phyloP scores from a whole-genome alignment of 2,797 vertebrate genomes.

The Vespertilio murinus region DNA sequence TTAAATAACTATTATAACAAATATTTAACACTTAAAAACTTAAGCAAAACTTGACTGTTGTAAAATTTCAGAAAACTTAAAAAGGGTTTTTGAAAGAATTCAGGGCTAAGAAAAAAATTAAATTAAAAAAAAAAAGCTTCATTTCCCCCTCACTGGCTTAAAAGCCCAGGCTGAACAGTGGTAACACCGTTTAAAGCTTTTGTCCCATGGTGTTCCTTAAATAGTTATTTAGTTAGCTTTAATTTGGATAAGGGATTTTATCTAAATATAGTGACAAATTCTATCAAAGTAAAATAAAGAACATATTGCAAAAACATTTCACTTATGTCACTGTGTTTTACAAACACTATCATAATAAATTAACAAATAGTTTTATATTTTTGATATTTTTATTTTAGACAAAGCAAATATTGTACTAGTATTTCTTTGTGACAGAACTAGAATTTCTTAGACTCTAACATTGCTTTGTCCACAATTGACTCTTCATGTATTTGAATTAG shows the following conservation, averaged over 20 bases:
- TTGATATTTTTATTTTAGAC: conserved; percentile 3
- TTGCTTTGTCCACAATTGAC: not conserved
- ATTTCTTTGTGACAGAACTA: not conserved
- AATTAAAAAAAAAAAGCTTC: not conserved
- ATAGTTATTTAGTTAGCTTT: conserved; percentile 21
- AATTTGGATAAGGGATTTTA: conserved; percentile 19
- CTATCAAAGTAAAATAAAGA: conserved; percentile 43
- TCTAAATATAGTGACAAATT: conserved; percentile 19
- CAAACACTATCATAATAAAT: conserved; percentile 12
- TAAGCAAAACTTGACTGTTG: conserved; percentile 18
- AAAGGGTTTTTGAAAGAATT: not conserved
- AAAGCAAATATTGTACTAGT: not conserved
- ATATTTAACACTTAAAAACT: not conserved
- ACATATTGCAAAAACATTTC: not conserved
- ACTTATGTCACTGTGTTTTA: conserved; percentile 28
- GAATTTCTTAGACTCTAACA: conserved; percentile 22
- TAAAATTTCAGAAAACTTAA: conserved; percentile 14
- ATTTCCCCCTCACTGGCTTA: not conserved
- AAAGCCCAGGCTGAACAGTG: not conserved
- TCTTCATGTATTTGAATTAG: not conserved
- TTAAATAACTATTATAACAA: not conserved
- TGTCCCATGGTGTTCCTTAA: not conserved
- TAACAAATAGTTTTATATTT: not conserved
- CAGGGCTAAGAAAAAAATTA: not conserved
- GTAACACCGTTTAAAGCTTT: not conserved